These are phyloP conservation scores for Nothoprocta pentlandii DNA, from an alignment of 2,113 vertebrate species.

Conservation along the genomic window DNA sequence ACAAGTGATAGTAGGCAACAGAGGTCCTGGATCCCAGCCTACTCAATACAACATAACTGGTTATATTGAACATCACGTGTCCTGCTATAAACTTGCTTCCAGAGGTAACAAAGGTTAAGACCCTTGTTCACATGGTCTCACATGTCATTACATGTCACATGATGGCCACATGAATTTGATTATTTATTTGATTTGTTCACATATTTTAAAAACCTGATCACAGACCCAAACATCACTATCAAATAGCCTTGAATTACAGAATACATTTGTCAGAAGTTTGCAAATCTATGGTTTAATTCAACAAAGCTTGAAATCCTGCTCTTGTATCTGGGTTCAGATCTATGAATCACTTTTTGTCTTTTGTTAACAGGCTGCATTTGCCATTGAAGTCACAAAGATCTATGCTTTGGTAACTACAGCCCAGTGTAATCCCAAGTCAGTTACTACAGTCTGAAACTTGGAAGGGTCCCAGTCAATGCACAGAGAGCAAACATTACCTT, in stretches of 20 bases:
- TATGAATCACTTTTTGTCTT: background rate
- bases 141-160: too few species aligned
- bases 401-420: background rate
- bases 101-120: background rate
- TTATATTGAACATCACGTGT: background rate
- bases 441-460: background rate
- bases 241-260: background rate
- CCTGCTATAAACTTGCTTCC: background rate
- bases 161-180: background rate
- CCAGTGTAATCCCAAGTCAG: background rate
- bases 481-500: background rate
- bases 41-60: background rate
- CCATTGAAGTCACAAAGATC: background rate
- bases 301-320: background rate
- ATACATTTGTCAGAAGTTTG: background rate
- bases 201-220: background rate
- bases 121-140: background rate
- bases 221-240: background rate
- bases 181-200: background rate
- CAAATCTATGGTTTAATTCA: background rate
- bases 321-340: background rate
- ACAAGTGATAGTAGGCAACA: background rate
- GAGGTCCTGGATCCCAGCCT: background rate
- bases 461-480: background rate
- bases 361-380: background rate